Evolutionary conservation across 2,888 invertebrate species (phyloP), one percentile per base, ranked within the genome.

Genomic region (Lapara coniferarum): DNA sequence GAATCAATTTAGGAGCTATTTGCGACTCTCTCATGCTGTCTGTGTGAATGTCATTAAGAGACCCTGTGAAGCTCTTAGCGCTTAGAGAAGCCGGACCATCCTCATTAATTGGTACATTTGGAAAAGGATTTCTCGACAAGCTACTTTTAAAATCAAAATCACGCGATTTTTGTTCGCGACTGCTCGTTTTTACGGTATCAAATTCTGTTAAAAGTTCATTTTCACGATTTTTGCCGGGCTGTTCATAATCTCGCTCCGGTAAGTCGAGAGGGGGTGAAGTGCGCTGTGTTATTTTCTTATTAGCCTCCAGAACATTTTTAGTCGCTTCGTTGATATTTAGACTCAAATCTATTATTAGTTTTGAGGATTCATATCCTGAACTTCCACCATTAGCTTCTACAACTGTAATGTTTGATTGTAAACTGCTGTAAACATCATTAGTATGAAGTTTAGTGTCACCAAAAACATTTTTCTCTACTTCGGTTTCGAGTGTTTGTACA

Each of bases 61-160:
- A 94, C 2, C 94, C 94, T 10, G 94, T 83, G 77, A 91, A 88
- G 83, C 92, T 89, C 83, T 94, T 90, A 12, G 88, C 81, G 72
- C 84, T 85, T 1, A 91, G 78, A 5, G 91, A 91, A 12, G 87
- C 75, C 52, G 86, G 88, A 1, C 86, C 88, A 76, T 88, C 87
- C 59, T 83, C 80, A 70, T 77, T 79, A 37, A 83, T 71, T 66
- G 78, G 74, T 16, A 83, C 70, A 69, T 82, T 82, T 8, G 79
- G 72, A 53, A 85, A 78, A 53, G 83, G 76, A 71, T 81, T 10
- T 84, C 82, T 63, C 14, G 77, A 72, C 10, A 78, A 68, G 4
- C 74, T 70, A 69, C 82, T 77, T 70, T 84, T 82, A 37, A 63
- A 19, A 63, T 63, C 46, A 46, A 49, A 46, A 56, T 71, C 70